phyloP scores from a whole-genome alignment of 2,797 vertebrate species.

The Acanthopagrus latus region DNA sequence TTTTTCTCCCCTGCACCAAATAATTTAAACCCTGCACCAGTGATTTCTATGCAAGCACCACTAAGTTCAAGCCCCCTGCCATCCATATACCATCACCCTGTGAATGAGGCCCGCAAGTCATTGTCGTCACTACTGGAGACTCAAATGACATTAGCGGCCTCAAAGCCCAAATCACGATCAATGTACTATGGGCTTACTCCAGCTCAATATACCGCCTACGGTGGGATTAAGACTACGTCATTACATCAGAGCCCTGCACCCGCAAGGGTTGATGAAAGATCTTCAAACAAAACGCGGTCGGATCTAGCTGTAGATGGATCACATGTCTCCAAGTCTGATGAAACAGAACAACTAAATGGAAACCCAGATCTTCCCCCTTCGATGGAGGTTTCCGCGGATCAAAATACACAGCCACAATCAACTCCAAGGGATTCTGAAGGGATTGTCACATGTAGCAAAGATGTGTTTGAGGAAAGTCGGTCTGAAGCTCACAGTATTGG shows the following conservation, averaged over 20 bases:
- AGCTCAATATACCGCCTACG: conserved; percentile 79
- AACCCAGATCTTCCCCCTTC: conserved; percentile 36
- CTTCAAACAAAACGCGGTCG: conserved; percentile 49
- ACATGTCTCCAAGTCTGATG: conserved; percentile 51
- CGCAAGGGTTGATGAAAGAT: conserved; percentile 34
- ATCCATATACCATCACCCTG: conserved; percentile 52
- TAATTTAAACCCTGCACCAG: conserved; percentile 32
- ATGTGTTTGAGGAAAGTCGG: conserved; percentile 53
- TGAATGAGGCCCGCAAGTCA: conserved; percentile 76
- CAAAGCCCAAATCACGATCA: conserved; percentile 78
- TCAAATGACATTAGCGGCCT: conserved; percentile 73
- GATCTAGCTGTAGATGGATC: conserved; percentile 49
- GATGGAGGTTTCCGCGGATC: conserved; percentile 35
- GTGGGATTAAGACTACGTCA: conserved; percentile 74
- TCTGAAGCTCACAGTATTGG: conserved; percentile 64
- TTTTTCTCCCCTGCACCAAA: conserved; percentile 62
- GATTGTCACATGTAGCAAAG: conserved; percentile 49
- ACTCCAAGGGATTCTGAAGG: conserved; percentile 19
- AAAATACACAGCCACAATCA: conserved; percentile 31
- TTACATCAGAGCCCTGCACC: conserved; percentile 55
- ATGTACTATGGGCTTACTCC: conserved; percentile 86
- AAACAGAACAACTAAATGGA: conserved; percentile 58
- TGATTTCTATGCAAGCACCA: conserved; percentile 40
- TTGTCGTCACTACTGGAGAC: conserved; percentile 76
- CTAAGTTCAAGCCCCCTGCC: conserved; percentile 47